Conservation (phyloP, 2,797 vertebrate species). For the Hyperoplus lanceolatus region DNA sequence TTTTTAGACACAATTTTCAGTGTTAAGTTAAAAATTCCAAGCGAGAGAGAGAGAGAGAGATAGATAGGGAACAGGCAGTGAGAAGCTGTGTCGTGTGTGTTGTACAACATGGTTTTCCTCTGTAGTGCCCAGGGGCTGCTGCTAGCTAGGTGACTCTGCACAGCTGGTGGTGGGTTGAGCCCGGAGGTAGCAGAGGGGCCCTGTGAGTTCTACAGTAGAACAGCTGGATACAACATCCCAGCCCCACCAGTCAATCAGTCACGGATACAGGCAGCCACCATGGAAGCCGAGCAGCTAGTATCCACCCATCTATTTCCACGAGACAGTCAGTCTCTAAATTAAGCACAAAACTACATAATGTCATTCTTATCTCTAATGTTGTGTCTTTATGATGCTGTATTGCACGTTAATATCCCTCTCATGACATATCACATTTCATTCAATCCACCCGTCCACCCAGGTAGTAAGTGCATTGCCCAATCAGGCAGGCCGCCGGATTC, state of each 20-base stretch:
- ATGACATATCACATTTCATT: constrained; percentile 31
- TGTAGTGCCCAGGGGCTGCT: constrained; percentile 62
- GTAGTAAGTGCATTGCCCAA: constrained; percentile 34
- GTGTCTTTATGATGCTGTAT: constrained; percentile 37
- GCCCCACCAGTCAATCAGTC: constrained; percentile 58
- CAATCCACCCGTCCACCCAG: constrained; percentile 45
- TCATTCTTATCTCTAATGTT: constrained; percentile 52
- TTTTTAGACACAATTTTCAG: constrained; percentile 4
- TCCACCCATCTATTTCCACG: constrained; percentile 27
- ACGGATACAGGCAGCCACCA: constrained; percentile 43
- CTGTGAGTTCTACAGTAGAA: constrained; percentile 50
- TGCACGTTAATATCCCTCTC: constrained; percentile 36
- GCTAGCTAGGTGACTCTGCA: constrained; percentile 57
- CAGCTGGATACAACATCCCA: constrained; percentile 65
- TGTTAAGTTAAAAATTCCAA: constrained; percentile 5
- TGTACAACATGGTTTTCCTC: constrained; percentile 47
- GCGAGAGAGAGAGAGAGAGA: background rate
- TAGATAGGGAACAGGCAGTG: background rate
- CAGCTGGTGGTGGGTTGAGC: constrained; percentile 70
- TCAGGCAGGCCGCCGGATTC: constrained; percentile 42
- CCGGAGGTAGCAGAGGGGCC: constrained; percentile 52
- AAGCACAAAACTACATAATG: constrained; percentile 41
- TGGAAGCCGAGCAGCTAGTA: constrained; percentile 20
- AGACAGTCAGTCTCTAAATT: constrained; percentile 51
- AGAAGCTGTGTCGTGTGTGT: constrained; percentile 17